Evolutionary conservation across 2,888 invertebrate species (phyloP), one percentile per base, ranked within the genome.

Genomic region (Heliconius erato): DNA sequence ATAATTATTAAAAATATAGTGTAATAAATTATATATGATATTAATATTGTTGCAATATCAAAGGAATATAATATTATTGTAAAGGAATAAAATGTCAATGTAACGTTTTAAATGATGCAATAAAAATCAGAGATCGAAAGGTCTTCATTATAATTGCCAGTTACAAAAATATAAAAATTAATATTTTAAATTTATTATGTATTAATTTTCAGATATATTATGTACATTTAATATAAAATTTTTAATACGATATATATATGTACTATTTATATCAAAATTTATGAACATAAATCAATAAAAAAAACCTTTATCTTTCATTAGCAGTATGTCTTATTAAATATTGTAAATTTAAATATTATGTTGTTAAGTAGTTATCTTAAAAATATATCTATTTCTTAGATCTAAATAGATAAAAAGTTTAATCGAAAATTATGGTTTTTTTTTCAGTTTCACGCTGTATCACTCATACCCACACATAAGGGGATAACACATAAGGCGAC

Each of bases 11-110:
- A 2, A 67, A 67, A 67, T 28, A 67, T 67, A 32, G 6, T 23
- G n/a, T n/a, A 40, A 72, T 72, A 72, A 72, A 72, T 44, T 14
- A 44, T 28, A 72, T 72, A 49, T 19, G 26, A 16, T 7, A 44
- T 72, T 12, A 26, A 72, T 72, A 44, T 49, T 71, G 71, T 71
- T 72, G 72, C 72, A 72, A 49, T 72, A 26, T 49, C 26, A 49
- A 72, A 26, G 19, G 26, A 11, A 49, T 26, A 49, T 9, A 26
- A 14, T 72, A 72, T 72, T 72, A 72, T 72, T 72, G 44, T 72
- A 44, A 72, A 44, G n/a, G 71, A 72, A 72, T 72, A 72, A 72
- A 72, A 72, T 72, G 16, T 12, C 71, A 72, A 72, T 72, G 16
- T 72, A 72, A 26, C 71, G 16, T 72, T 72, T 71, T 72, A 72